Evolutionary conservation across 2,113 vertebrate genomes (phyloP), one percentile per base, ranked within the genome.

Genomic region (Myiagra hebetior): DNA sequence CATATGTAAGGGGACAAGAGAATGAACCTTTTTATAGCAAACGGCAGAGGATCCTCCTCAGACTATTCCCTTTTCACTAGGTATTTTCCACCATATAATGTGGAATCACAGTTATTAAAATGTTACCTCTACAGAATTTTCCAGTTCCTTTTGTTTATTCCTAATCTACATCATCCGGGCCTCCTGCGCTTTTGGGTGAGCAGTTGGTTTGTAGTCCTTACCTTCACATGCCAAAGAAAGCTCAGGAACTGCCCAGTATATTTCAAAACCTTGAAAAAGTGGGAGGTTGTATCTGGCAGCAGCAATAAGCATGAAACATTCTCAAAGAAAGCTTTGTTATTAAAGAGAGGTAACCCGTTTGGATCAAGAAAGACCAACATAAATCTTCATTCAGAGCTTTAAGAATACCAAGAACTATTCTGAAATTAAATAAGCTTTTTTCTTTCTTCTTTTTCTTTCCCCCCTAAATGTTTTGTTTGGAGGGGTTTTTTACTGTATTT

Each of bases 161-260:
- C 86, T 76, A 85, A 96, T 60, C 64, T 37, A 91, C 76, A 86
- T 47, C 60, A 68, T 39, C 56, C 3, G 2, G 73, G 80, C 78
- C 69, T 79, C 82, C 81, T 85, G 62, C 0, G 2, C 77, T 84
- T 93, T 89, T 69, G 87, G 85, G 89, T 83, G 77, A 93, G 87
- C 85, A 91, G 56, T 77, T 12, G 10, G 47, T 89, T 57, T 94
- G 59, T 47, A 83, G 87, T 93, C 60, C 72, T 93, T 91, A 94
- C 80, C 72, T 73, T 70, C 53, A 39, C 46, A 74, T 96, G 95
- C 96, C 95, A 96, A 97, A 96, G 90, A 94, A 97, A 96, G 96
- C 93, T 96, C 85, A 89, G 42, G 56, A 87, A 89, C 70, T 94
- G 90, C 85, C 95, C 95, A 95, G 77, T 89, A 92, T 95, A 69